A percentile compares a stretch with the other conserved stretches of the same genome.
Evolutionary conservation across 2,797 vertebrate genomes (phyloP).

Genomic region (Hyperoplus lanceolatus): DNA sequence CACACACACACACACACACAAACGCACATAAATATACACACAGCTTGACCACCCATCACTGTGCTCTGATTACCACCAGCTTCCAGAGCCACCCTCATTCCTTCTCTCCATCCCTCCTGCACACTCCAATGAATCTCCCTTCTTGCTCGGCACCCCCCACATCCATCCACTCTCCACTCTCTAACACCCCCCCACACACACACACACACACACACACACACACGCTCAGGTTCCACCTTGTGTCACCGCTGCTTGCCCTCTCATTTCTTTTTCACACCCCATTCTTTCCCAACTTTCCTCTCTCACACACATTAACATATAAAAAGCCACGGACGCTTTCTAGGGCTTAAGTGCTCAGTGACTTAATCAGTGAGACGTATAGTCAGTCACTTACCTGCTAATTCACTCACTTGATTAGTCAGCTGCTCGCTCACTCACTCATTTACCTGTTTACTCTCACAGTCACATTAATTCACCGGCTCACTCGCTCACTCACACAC

Average conservation of each 20-base stretch:
- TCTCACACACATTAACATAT: constrained; percentile 70
- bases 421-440: constrained; percentile 47
- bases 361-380: constrained; percentile 69
- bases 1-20: no score
- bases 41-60: constrained; percentile 81
- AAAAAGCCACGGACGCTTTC: constrained; percentile 62
- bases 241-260: constrained; percentile 40
- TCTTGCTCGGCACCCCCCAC: constrained; percentile 42
- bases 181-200: not conserved
- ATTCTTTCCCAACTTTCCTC: constrained; percentile 54
- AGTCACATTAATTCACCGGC: constrained; percentile 36
- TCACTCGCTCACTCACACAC: constrained; percentile 1
- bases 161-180: constrained; percentile 41
- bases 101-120: constrained; percentile 72
- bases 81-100: constrained; percentile 72
- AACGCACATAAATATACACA: constrained; percentile 13
- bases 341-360: constrained; percentile 57
- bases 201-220: not conserved
- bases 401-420: constrained; percentile 73
- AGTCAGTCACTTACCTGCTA: constrained; percentile 63
- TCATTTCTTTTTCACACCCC: constrained; percentile 56
- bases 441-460: constrained; percentile 65
- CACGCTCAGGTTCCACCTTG: constrained; percentile 44
- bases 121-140: constrained; percentile 72
- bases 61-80: constrained; percentile 78